phyloP scores from a whole-genome alignment of 2,113 vertebrate species.

The Pluvialis apricaria region DNA sequence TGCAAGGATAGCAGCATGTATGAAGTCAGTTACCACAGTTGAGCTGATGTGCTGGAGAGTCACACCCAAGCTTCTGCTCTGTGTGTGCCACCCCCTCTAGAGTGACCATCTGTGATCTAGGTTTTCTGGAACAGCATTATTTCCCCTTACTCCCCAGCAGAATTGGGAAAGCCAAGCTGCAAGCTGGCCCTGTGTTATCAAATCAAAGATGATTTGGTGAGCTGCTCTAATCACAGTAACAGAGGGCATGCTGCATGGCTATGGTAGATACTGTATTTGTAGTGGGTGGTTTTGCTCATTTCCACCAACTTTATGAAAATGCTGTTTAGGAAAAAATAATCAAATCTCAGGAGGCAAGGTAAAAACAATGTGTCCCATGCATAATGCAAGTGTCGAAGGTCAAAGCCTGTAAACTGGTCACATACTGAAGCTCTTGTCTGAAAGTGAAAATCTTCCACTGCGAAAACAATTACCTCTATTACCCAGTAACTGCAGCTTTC shows the following conservation, averaged over 20 bases:
- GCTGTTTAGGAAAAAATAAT: not conserved
- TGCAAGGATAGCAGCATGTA: not conserved
- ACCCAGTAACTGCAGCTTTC: conserved; percentile 14
- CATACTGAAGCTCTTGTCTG: not conserved
- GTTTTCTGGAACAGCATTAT: not conserved
- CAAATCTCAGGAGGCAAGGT: not conserved
- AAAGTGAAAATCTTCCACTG: conserved; percentile 32
- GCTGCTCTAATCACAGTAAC: not conserved
- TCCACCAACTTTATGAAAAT: not conserved
- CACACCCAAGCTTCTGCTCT: not conserved
- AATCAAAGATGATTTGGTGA: conserved; percentile 14
- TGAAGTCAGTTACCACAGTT: not conserved
- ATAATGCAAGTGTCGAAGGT: conserved; percentile 2
- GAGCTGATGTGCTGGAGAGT: not conserved
- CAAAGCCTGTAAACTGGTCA: not conserved
- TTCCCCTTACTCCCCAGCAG: not conserved
- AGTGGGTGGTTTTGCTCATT: not conserved
- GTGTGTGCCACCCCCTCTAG: not conserved
- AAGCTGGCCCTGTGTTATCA: not conserved
- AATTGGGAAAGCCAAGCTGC: not conserved
- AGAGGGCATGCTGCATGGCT: not conserved
- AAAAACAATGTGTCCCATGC: not conserved
- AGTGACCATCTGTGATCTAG: conserved; percentile 21
- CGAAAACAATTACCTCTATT: conserved; percentile 35
- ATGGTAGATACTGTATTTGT: not conserved